Evolutionary conservation across 1,140 invertebrate species (phyloP), one percentile per base, ranked within the genome.

Genomic region (Idris sp.): DNA sequence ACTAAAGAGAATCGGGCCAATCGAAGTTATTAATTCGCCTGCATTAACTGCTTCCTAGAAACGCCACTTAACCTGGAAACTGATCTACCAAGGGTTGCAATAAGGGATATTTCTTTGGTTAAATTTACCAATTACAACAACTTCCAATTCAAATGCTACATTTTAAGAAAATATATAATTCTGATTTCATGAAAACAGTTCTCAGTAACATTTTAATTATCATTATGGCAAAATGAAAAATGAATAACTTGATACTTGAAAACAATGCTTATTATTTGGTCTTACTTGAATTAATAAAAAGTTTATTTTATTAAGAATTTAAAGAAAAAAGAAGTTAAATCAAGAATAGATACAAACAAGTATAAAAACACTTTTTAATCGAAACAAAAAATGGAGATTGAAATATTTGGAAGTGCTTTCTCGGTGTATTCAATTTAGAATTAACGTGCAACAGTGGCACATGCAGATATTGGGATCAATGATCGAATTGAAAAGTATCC

Each of bases 1-100:
- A 64, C 58, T 51, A 46, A 64, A 68, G 73, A 59, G 61, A 71
- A 75, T 65, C 59, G 59, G 61, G 59, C 64, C 58, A 75, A 75
- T 75, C 73, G 65, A 65, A 75, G 58, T 65, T 75, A 69, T 75
- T 75, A 75, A 75, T 75, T 75, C 64, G 58, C 53, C 30, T 33
- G 72, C 56, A 74, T 75, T 75, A 68, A 75, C 56, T 59, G 58
- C 58, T 75, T 44, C 41, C 40, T 28, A 61, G 49, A 58, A 75
- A 43, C 43, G 22, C 56, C 62, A 64, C 72, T 75, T 75, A 75
- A 75, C 64, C 64, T 64, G 58, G 51, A 75, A 75, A 75, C 58
- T 59, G 41, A 74, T 69, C 41, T 36, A 30, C 35, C 19, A 38
- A 49, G 33, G 44, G 30, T 56, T 51, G 58, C 64, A 64, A 46